A percentile compares a stretch with the other conserved stretches of the same genome.
These are phyloP conservation scores for Esox masquinongy DNA, from an alignment of 2,797 vertebrate genomes.

Conservation along the genomic window DNA sequence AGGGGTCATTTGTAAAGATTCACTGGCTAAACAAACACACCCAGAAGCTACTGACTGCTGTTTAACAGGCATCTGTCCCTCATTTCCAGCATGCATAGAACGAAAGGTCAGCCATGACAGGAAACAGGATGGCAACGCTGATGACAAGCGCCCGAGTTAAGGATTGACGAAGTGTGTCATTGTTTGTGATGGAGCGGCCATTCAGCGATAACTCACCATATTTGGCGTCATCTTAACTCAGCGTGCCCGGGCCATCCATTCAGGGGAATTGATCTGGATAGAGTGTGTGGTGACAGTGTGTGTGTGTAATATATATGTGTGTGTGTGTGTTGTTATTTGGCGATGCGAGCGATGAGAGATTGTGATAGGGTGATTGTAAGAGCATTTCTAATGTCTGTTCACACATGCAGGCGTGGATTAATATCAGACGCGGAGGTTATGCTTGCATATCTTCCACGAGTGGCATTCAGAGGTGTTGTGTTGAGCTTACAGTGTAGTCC, in stretches of 20 bases:
- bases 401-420: conserved; percentile 17
- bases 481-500: conserved; percentile 35
- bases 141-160: conserved; percentile 64
- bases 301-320: background rate
- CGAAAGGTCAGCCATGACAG: conserved; percentile 30
- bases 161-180: conserved; percentile 69
- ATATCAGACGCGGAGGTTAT: background rate
- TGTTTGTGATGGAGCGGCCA: conserved; percentile 59
- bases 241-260: conserved; percentile 67
- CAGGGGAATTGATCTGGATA: conserved; percentile 59
- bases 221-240: conserved; percentile 70
- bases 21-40: conserved; percentile 31
- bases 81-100: conserved; percentile 21
- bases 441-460: conserved; percentile 11
- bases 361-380: background rate
- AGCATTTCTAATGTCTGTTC: background rate
- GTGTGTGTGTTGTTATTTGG: background rate
- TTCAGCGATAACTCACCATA: conserved; percentile 66
- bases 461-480: conserved; percentile 26
- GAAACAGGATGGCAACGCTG: conserved; percentile 42
- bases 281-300: background rate
- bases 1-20: conserved; percentile 44
- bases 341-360: background rate
- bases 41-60: conserved; percentile 43
- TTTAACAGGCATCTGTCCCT: conserved; percentile 34